phyloP scores from a whole-genome alignment of 2,113 vertebrate species.

The Melanocharis versteri region DNA sequence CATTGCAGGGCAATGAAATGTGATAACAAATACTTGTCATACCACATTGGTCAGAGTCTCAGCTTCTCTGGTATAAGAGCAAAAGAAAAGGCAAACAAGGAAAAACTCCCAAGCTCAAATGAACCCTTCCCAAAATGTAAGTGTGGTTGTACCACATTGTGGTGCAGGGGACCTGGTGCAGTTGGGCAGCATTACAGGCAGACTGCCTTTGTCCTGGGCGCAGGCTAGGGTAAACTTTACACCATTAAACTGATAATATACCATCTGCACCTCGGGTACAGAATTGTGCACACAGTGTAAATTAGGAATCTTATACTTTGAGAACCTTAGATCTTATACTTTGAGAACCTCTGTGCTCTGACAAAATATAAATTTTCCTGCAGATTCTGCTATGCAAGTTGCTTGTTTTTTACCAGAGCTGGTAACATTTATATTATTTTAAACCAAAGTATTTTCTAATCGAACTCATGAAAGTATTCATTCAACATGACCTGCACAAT shows the following conservation, averaged over 20 bases:
- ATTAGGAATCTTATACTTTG: background rate
- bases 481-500: background rate
- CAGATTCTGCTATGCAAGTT: background rate
- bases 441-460: background rate
- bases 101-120: background rate
- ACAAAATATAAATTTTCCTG: background rate
- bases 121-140: background rate
- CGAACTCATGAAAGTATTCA: background rate
- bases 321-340: background rate
- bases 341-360: background rate
- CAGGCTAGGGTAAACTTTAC: background rate
- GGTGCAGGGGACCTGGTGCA: background rate
- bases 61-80: background rate
- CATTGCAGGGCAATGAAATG: background rate
- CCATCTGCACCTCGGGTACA: background rate
- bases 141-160: background rate
- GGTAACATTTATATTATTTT: background rate
- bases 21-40: conserved; percentile 10
- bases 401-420: background rate
- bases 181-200: background rate
- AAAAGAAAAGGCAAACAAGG: background rate
- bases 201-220: background rate
- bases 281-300: background rate
- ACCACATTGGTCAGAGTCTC: background rate
- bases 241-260: background rate